phyloP scores from a whole-genome alignment of 2,888 invertebrate genomes.

The Brachyptera risi region DNA sequence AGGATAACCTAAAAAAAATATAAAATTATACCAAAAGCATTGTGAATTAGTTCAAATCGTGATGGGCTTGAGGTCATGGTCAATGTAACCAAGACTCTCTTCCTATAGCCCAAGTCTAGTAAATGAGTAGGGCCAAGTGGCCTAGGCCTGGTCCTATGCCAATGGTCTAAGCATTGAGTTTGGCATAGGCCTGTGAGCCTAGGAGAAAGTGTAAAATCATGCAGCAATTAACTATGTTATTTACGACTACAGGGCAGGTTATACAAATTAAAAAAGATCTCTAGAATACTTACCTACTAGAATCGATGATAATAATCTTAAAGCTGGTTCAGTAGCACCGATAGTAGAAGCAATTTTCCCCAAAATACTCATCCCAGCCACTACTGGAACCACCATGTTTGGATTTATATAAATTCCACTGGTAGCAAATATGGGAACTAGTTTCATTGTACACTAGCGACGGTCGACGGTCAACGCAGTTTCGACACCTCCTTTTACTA shows the following conservation, averaged over 20 bases:
- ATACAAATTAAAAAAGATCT: not conserved
- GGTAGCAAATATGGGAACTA: not conserved
- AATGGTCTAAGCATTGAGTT: not conserved
- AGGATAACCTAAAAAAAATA: conserved; percentile 63
- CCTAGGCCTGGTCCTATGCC: not conserved
- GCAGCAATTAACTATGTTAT: too few species aligned
- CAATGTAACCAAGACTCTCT: too few species aligned
- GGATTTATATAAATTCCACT: not conserved
- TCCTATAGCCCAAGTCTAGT: too few species aligned
- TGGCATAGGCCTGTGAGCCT: not conserved
- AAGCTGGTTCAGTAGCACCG: conserved; percentile 60
- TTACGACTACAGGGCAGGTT: too few species aligned
- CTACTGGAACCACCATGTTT: conserved; percentile 21
- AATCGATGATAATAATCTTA: conserved; percentile 61
- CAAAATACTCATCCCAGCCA: conserved; percentile 17
- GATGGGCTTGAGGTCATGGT: too few species aligned
- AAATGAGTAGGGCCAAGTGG: too few species aligned
- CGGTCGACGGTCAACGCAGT: too few species aligned
- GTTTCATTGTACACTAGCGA: too few species aligned
- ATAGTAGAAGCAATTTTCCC: conserved; percentile 46
- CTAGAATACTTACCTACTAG: conserved; percentile 50
- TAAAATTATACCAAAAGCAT: conserved; percentile 24
- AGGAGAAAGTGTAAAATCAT: too few species aligned
- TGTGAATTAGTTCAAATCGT: not conserved
- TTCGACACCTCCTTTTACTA: too few species aligned